phyloP scores from a whole-genome alignment of 1,140 invertebrate genomes.

The Stratiolaelaps scimitus region DNA sequence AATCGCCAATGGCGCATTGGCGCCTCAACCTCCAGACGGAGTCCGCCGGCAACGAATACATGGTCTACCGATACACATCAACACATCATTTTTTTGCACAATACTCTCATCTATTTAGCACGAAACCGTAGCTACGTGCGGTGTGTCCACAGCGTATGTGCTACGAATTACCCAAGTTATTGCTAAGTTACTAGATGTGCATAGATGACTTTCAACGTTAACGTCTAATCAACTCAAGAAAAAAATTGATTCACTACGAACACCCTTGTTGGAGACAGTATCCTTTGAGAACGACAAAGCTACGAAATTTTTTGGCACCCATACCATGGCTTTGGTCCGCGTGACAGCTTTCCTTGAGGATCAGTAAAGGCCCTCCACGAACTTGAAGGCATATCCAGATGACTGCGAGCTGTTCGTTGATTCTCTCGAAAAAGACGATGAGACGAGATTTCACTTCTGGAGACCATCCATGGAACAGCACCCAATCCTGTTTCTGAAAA shows the following conservation, averaged over 20 bases:
- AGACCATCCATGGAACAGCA: slow-evolving; percentile 2
- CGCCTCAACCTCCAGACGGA: not conserved
- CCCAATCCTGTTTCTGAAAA: not conserved
- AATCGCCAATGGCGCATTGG: not conserved
- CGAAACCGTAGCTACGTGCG: not conserved
- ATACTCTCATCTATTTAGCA: not conserved
- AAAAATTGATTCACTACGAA: too few relatives aligned
- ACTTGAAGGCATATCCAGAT: not conserved
- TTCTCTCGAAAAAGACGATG: slow-evolving; percentile 12
- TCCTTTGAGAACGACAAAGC: not conserved
- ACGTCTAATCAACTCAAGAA: too few relatives aligned
- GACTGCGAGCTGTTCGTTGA: not conserved
- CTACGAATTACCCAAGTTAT: not conserved
- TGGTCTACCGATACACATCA: not conserved
- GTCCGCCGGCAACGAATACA: not conserved
- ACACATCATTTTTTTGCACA: not conserved
- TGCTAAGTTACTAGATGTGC: not conserved
- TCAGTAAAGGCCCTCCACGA: not conserved
- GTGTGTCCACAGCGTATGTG: not conserved
- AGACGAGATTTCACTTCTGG: not conserved
- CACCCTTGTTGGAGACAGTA: not conserved
- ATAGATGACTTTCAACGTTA: not conserved
- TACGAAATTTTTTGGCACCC: not conserved
- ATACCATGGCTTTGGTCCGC: slow-evolving; percentile 7
- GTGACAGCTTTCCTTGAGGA: not conserved